These are phyloP conservation scores for Gerris buenoi DNA, from an alignment of 1,140 invertebrate genomes.

Conservation along the genomic window DNA sequence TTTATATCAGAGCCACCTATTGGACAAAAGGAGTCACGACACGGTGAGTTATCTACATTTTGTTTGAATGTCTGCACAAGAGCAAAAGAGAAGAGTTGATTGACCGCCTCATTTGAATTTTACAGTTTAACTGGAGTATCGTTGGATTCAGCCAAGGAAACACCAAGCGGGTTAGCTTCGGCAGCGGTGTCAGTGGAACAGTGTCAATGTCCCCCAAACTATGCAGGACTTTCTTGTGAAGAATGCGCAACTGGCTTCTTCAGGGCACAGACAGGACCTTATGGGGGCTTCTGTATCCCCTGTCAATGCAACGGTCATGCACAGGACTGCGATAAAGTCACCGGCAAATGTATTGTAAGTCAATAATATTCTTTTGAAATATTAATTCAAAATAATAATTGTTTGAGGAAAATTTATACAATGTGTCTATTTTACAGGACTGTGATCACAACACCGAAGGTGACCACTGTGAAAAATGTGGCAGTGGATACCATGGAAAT, in stretches of 20 bases:
- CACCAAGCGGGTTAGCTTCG: conserved; percentile 31
- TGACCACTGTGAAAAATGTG: conserved; percentile 84
- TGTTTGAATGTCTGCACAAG: background rate
- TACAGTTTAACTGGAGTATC: conserved; percentile 46
- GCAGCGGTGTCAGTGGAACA: conserved; percentile 68
- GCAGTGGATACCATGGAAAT: conserved; percentile 83
- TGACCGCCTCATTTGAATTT: background rate
- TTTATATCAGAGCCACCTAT: conserved; percentile 79
- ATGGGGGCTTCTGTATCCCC: conserved; percentile 76
- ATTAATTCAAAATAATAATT: too few species aligned
- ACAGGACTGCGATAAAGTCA: conserved; percentile 75
- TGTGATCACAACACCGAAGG: conserved; percentile 86
- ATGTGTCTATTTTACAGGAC: too few species aligned
- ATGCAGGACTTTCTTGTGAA: conserved; percentile 81
- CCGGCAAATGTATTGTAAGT: conserved; percentile 72
- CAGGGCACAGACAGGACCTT: conserved; percentile 56
- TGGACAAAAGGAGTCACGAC: conserved; percentile 51
- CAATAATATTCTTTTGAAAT: too few species aligned
- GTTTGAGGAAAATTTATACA: too few species aligned
- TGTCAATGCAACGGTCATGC: conserved; percentile 86
- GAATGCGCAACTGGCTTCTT: conserved; percentile 84
- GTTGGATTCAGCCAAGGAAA: conserved; percentile 48
- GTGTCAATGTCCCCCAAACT: conserved; percentile 84
- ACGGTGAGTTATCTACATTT: conserved; percentile 30
- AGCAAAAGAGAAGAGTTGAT: background rate